Evolutionary conservation across 1,140 invertebrate genomes (phyloP).

Genomic region (Mercenaria mercenaria): DNA sequence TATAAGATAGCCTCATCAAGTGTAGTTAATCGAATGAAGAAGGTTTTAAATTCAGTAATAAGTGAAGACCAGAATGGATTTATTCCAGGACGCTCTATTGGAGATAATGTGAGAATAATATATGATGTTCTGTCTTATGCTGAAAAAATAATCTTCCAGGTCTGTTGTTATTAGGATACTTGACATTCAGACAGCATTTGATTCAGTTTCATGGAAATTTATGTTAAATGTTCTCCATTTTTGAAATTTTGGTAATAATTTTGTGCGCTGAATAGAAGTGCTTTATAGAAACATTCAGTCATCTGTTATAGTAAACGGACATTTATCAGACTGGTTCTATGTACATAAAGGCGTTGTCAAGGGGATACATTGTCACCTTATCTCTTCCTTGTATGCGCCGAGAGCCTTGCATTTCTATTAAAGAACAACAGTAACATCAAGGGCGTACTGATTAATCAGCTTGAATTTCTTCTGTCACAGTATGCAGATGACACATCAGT

Average conservation of each 20-base stretch:
- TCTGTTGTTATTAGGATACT: constrained; percentile 2
- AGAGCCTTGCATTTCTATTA: constrained; percentile 19
- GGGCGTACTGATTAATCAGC: neutral
- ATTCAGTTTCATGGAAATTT: constrained; percentile 29
- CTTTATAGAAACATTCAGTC: constrained; percentile 28
- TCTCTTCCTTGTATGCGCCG: constrained; percentile 35
- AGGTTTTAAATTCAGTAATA: constrained; percentile 27
- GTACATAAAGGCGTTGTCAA: constrained; percentile 27
- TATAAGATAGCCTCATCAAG: constrained; percentile 52
- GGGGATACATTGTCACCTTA: neutral
- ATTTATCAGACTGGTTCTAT: constrained; percentile 13
- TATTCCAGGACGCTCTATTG: constrained; percentile 45
- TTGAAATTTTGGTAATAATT: neutral
- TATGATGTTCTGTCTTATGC: constrained; percentile 27
- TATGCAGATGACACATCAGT: constrained; percentile 26
- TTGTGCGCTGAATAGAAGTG: neutral
- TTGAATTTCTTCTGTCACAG: constrained; percentile 30
- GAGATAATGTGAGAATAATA: constrained; percentile 14
- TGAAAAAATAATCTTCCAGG: neutral
- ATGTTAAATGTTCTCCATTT: constrained; percentile 13
- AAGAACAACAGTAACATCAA: constrained; percentile 40
- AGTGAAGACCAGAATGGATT: constrained; percentile 50
- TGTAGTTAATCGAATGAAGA: constrained; percentile 15
- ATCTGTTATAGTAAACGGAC: constrained; percentile 19
- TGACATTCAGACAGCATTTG: constrained; percentile 31